These are phyloP conservation scores for Leptodactylus fuscus DNA, from an alignment of 2,113 vertebrate genomes.

Conservation along the genomic window DNA sequence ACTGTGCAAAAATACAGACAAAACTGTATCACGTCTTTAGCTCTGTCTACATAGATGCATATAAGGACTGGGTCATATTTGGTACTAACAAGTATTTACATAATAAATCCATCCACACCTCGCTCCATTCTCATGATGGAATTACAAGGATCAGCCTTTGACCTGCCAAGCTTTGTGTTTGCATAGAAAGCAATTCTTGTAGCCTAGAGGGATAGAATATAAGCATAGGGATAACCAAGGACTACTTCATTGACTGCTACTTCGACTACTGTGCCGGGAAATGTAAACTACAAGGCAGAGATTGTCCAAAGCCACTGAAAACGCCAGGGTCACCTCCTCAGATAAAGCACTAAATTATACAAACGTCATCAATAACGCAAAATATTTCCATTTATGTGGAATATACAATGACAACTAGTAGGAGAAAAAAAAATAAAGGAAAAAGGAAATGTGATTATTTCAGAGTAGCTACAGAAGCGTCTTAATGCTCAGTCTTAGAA, in stretches of 20 bases:
- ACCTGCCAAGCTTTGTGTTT: not conserved
- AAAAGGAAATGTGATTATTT: too few species aligned
- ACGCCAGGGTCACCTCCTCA: not conserved
- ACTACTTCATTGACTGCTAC: not conserved
- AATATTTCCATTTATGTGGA: not conserved
- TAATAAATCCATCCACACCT: not conserved
- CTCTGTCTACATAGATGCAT: too few species aligned
- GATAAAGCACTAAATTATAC: not conserved
- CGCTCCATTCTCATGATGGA: not conserved
- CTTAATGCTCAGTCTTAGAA: too few species aligned
- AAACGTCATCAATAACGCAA: not conserved
- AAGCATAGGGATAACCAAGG: not conserved
- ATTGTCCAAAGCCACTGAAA: not conserved
- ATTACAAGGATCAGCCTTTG: not conserved
- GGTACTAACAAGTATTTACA: not conserved
- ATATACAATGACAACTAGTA: not conserved
- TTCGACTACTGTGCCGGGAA: not conserved
- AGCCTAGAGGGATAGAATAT: constrained; percentile 4
- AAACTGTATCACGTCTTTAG: too few species aligned
- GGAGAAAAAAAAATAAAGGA: too few species aligned
- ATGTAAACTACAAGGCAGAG: not conserved
- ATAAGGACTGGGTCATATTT: too few species aligned
- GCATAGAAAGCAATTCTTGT: not conserved
- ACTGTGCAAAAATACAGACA: too few species aligned
- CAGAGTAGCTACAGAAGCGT: too few species aligned